These are phyloP conservation scores for Phrixothrix hirtus DNA, from an alignment of 2,888 invertebrate genomes.

Conservation along the genomic window DNA sequence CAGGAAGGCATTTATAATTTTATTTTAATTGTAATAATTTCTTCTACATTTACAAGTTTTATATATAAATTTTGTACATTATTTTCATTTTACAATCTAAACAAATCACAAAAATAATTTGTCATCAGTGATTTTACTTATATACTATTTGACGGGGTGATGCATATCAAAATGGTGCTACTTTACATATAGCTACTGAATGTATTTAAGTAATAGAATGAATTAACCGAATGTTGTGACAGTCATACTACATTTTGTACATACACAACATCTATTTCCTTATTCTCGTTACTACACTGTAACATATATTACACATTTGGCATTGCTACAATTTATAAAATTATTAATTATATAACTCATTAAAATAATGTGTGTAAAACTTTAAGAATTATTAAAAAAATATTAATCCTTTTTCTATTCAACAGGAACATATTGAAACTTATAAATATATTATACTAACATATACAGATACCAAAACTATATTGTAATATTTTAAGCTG, in stretches of 20 bases:
- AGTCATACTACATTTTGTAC: slow-evolving; percentile 54
- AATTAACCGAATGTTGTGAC: slow-evolving; percentile 39
- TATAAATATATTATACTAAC: too few species aligned
- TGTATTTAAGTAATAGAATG: slow-evolving; percentile 41
- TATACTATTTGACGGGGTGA: slow-evolving; percentile 25
- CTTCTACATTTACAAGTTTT: slow-evolving; percentile 55
- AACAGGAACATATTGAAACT: too few species aligned
- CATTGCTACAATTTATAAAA: slow-evolving; percentile 48
- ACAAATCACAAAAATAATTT: slow-evolving; percentile 60
- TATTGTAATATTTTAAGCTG: too few species aligned
- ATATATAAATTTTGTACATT: slow-evolving; percentile 61
- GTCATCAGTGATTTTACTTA: slow-evolving; percentile 49
- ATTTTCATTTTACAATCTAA: slow-evolving; percentile 56
- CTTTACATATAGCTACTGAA: slow-evolving; percentile 43
- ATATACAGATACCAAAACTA: too few species aligned
- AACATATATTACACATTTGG: slow-evolving; percentile 57
- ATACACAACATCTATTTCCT: slow-evolving; percentile 51
- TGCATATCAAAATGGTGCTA: slow-evolving; percentile 40
- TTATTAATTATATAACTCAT: slow-evolving; percentile 19
- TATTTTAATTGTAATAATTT: slow-evolving; percentile 57
- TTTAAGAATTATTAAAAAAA: too few species aligned
- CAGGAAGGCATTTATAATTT: slow-evolving; percentile 67
- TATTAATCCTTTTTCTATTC: too few species aligned
- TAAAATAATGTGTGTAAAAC: slow-evolving; percentile 29
- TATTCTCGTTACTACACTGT: slow-evolving; percentile 49